Base-by-base conservation (phyloP, 2,797 vertebrate species). In the Artibeus lituratus region DNA sequence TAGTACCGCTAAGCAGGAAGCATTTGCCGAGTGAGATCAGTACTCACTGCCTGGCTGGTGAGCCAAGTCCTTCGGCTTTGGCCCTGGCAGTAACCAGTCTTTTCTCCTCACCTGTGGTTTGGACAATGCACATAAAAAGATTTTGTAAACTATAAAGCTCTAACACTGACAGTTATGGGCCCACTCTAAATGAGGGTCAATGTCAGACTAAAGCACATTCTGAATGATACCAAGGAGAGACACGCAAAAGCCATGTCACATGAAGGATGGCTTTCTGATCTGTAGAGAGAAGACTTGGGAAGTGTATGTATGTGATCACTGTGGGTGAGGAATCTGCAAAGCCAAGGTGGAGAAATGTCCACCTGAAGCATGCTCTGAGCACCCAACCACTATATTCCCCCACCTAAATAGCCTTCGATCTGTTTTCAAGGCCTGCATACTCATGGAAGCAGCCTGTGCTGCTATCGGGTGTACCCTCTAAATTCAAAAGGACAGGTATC, bases 31-130 rank as follows among this genome's bases (percentile, higher is more conserved):
- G 16, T 7, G 6, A 59, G 22, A 84, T 62, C n/a, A 83, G 91
- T 12, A 77, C 11, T 83, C 3, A 74, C 37, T 82, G 32, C 42
- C 39, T 94, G 59, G 83, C n/a, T 94, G 47, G 21, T 74, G 2
- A 87, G 87, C n/a, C 77, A 70, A 88, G 42, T 80, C 42, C 42
- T 93, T 94, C 32, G 22, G 57, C 65, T 80, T 87, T 90, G 76
- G 74, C 44, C 29, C 55, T 93, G 78, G 62, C 44, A n/a, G 49
- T 95, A 76, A 19, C 10, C 8, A 4, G 35, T 69, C 76, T 78
- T 73, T 85, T 94, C 35, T 78, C 29, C 67, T 92, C 21, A 73
- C n/a, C 11, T 74, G 15, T 65, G 37, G 72, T 85, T 57, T 95
- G 57, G 47, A 81, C 24, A 80, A 83, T 69, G 49, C 51, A 51